A percentile compares a stretch with the other conserved stretches of the same genome.
Evolutionary conservation across 1,140 invertebrate genomes (phyloP).

Genomic region (Drosophila sechellia): DNA sequence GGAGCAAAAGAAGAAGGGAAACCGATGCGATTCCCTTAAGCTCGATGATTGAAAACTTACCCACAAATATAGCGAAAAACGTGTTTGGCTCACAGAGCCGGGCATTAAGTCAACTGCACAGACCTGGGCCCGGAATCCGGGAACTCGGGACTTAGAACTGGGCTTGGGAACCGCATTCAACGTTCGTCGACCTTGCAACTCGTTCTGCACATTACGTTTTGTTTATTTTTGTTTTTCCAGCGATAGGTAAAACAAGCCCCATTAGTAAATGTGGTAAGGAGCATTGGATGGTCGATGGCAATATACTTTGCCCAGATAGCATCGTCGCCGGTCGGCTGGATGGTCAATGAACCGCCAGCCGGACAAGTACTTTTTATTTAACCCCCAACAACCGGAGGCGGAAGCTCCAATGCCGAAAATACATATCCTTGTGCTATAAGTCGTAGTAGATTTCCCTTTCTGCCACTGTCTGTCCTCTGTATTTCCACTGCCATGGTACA

Average conservation of each 20-base stretch:
- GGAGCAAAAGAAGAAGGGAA: background rate
- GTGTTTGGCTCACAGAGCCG: slow-evolving; percentile 40
- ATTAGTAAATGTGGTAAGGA: slow-evolving; percentile 23
- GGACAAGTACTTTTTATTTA: slow-evolving; percentile 29
- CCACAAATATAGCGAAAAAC: slow-evolving; percentile 55
- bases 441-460: slow-evolving; percentile 73
- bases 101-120: slow-evolving; percentile 37
- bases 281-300: slow-evolving; percentile 6
- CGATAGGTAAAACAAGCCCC: slow-evolving; percentile 22
- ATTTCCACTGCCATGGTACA: slow-evolving; percentile 55
- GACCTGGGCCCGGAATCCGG: slow-evolving; percentile 12
- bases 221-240: slow-evolving; percentile 17
- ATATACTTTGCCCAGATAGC: slow-evolving; percentile 28
- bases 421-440: slow-evolving; percentile 61
- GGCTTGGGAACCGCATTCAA: slow-evolving; percentile 38
- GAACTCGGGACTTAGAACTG: slow-evolving; percentile 3
- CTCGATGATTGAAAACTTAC: slow-evolving; percentile 53
- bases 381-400: slow-evolving; percentile 33
- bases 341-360: slow-evolving; percentile 48
- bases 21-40: slow-evolving; percentile 9
- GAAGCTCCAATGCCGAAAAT: slow-evolving; percentile 43
- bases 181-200: slow-evolving; percentile 81
- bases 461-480: slow-evolving; percentile 61
- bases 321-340: slow-evolving; percentile 24
- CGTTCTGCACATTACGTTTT: slow-evolving; percentile 54